A percentile compares a stretch with the other conserved stretches of the same genome.
These are phyloP conservation scores for Drosophila maculinotata DNA, from an alignment of 2,888 invertebrate genomes.

Conservation along the genomic window DNA sequence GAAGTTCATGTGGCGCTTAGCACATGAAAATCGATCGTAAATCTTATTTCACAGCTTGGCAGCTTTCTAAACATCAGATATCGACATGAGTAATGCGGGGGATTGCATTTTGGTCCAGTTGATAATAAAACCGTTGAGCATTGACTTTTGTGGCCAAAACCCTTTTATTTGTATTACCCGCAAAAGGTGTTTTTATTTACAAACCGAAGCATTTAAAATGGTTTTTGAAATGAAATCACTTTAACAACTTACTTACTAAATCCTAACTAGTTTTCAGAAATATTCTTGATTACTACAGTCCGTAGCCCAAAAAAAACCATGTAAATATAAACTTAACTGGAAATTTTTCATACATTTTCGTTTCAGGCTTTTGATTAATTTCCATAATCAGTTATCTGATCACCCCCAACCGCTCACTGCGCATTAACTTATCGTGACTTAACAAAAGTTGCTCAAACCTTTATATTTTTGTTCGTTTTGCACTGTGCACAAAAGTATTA, in stretches of 20 bases:
- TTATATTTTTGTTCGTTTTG: constrained; percentile 5
- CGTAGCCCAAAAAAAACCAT: no score
- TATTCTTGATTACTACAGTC: not conserved
- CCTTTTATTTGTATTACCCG: constrained; percentile 9
- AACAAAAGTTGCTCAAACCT: constrained; percentile 35
- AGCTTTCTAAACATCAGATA: constrained; percentile 49
- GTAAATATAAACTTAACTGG: not conserved
- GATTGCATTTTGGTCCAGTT: constrained; percentile 41
- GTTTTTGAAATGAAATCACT: constrained; percentile 1
- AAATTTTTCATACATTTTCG: constrained; percentile 16
- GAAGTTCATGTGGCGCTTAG: constrained; percentile 78
- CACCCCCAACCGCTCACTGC: constrained; percentile 12
- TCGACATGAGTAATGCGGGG: constrained; percentile 44
- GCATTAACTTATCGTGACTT: constrained; percentile 33
- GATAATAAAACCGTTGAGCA: constrained; percentile 49
- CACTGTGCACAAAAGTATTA: constrained; percentile 78
- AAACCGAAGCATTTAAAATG: constrained; percentile 1
- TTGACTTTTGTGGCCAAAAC: constrained; percentile 28
- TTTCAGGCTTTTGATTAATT: constrained; percentile 28
- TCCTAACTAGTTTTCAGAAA: no score
- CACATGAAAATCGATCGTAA: constrained; percentile 62
- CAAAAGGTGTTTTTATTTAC: constrained; percentile 5
- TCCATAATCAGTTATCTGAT: constrained; percentile 6
- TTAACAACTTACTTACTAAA: no score
- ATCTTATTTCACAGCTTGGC: constrained; percentile 62